Evolutionary conservation across 2,888 invertebrate species (phyloP), one percentile per base, ranked within the genome.

Genomic region (Ephialtes manifestator): DNA sequence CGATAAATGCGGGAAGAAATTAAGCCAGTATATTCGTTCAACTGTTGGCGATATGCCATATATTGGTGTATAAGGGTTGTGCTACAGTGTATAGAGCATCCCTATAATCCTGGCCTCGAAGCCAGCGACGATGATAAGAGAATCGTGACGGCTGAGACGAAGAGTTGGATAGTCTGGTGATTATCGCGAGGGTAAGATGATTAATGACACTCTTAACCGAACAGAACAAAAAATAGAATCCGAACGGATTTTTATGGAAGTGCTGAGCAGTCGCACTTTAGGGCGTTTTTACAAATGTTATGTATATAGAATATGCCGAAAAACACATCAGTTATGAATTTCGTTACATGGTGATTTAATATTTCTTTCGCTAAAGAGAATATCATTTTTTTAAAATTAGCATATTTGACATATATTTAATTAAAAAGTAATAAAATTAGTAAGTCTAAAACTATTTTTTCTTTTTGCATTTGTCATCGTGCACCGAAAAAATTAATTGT

Each of bases 171-270:
- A 24, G 43, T 46, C 43, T 24, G 46, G 46, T 24, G 20, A 67
- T 67, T 67, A 67, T 67, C 46, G n/a, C 67, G 18, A 24, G 46
- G 46, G 43, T 46, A 20, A 67, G 43, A 67, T 67, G 67, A 67
- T 67, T 67, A 46, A 67, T 67, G 24, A 67, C 67, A 20, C 24
- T 20, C 67, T 24, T 24, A 28, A 43, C n/a, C 67, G 46, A 24
- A 43, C 43, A 46, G 20, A 46, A 67, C 24, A 46, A 67, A 67
- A 67, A 46, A 67, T 46, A 46, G 15, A 67, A 67, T 67, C 43
- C 67, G 46, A 46, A 67, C 20, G 67, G 46, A 28, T 67, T 67
- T 67, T 46, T 46, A 46, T 46, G 46, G 24, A 43, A 24, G 67
- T 67, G 43, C 43, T 63, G 65, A 67, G 20, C 43, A 13, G 20